Evolutionary conservation across 2,888 invertebrate species (phyloP).

Genomic region (Pseudanteris insignis): DNA sequence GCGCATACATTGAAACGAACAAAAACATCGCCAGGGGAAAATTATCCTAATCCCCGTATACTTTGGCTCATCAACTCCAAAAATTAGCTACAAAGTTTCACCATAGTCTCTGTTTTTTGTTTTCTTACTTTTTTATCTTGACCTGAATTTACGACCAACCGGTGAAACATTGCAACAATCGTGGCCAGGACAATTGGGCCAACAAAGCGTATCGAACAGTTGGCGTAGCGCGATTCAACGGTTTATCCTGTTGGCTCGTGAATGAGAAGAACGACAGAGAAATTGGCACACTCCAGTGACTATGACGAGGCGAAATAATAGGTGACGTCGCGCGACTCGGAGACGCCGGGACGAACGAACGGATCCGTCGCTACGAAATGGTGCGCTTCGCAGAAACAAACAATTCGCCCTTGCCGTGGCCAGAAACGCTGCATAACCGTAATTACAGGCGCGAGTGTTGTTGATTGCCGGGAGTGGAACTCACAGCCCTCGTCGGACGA

Average conservation of each 20-base stretch:
- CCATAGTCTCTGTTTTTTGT: too few species aligned
- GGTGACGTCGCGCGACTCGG: conserved; percentile 33
- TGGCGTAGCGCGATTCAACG: not conserved
- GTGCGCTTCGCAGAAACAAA: conserved; percentile 58
- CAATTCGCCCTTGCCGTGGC: conserved; percentile 53
- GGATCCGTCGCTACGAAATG: conserved; percentile 52
- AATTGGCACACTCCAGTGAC: conserved; percentile 15
- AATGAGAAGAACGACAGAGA: conserved; percentile 8
- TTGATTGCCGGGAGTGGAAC: conserved; percentile 51
- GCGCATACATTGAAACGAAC: too few species aligned
- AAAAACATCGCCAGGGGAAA: too few species aligned
- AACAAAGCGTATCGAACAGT: not conserved
- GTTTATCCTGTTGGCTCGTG: too few species aligned
- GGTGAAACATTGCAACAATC: too few species aligned
- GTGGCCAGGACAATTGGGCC: not conserved
- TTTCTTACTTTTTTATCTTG: too few species aligned
- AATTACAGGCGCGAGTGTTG: conserved; percentile 58
- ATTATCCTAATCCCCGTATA: not conserved
- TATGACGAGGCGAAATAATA: conserved; percentile 19
- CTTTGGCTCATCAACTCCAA: not conserved
- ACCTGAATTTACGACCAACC: too few species aligned
- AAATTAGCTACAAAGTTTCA: too few species aligned
- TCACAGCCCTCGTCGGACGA: conserved; percentile 20
- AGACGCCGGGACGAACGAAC: conserved; percentile 44
- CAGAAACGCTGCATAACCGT: conserved; percentile 56